Evolutionary conservation across 2,797 vertebrate genomes (phyloP).

Genomic region (Lagodon rhomboides): DNA sequence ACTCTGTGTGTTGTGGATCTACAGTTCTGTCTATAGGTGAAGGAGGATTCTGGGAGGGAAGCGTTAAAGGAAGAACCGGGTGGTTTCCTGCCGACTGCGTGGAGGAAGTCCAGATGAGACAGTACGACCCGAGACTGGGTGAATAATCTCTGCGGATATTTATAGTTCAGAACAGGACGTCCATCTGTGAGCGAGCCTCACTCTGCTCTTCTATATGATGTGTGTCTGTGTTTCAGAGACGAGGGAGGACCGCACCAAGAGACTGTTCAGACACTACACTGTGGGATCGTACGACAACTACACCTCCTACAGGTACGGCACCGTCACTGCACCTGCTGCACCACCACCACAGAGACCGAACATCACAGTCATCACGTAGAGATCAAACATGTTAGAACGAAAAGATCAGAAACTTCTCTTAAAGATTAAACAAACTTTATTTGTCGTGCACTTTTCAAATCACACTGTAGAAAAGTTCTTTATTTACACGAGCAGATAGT

Average conservation of each 20-base stretch:
- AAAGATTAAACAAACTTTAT: background rate
- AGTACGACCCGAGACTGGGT: slow-evolving; percentile 94
- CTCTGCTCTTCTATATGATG: background rate
- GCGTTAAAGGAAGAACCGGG: slow-evolving; percentile 94
- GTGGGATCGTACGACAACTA: slow-evolving; percentile 98
- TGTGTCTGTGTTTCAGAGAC: slow-evolving; percentile 87
- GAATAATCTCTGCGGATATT: slow-evolving; percentile 13
- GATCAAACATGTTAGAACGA: background rate
- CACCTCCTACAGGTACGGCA: slow-evolving; percentile 87
- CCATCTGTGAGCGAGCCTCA: too few relatives aligned
- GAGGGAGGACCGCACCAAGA: slow-evolving; percentile 96
- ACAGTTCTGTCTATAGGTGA: slow-evolving; percentile 96
- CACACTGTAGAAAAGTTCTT: background rate
- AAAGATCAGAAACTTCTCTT: background rate
- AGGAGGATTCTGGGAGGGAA: slow-evolving; percentile 98
- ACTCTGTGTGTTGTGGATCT: slow-evolving; percentile 33
- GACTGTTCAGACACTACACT: slow-evolving; percentile 97
- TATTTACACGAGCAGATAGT: too few relatives aligned
- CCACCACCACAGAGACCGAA: background rate
- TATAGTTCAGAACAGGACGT: too few relatives aligned
- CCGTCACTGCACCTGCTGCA: background rate
- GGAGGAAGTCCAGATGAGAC: slow-evolving; percentile 98
- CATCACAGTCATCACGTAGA: too few relatives aligned
- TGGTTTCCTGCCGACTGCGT: slow-evolving; percentile 99
- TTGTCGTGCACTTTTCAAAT: background rate